These are phyloP conservation scores for Nephrotoma guestfalica DNA, from an alignment of 2,888 invertebrate species.

Conservation along the genomic window DNA sequence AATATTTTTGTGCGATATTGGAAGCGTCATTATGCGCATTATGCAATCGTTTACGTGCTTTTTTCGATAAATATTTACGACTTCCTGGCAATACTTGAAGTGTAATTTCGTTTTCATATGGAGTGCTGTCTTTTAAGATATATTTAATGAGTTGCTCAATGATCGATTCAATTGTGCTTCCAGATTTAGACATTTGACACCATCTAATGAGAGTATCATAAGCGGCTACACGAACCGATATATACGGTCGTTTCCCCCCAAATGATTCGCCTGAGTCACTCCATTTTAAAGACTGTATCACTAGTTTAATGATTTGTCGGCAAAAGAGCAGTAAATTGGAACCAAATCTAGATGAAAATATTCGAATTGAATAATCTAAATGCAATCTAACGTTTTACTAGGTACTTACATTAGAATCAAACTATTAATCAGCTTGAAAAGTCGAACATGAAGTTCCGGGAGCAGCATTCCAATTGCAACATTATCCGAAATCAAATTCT, in stretches of 20 bases:
- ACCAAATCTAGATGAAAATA: neutral
- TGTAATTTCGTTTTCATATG: constrained; percentile 18
- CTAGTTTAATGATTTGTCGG: constrained; percentile 16
- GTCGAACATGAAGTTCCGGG: constrained; percentile 19
- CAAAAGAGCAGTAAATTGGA: constrained; percentile 18
- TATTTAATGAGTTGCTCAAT: constrained; percentile 17
- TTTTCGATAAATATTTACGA: constrained; percentile 23
- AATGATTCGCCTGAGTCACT: constrained; percentile 17
- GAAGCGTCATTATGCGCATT: constrained; percentile 22
- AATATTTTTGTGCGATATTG: constrained; percentile 17
- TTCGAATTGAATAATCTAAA: neutral
- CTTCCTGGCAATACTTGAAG: constrained; percentile 20
- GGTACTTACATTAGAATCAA: constrained; percentile 19
- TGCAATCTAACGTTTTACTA: neutral
- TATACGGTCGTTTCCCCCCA: constrained; percentile 18
- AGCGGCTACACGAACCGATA: constrained; percentile 18
- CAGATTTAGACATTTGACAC: constrained; percentile 19
- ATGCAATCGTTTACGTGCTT: constrained; percentile 21
- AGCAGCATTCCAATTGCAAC: constrained; percentile 19
- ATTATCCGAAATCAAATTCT: constrained; percentile 21
- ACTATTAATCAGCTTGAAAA: constrained; percentile 18
- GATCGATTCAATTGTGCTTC: constrained; percentile 18
- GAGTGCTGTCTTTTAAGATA: constrained; percentile 19
- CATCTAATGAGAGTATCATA: constrained; percentile 19
- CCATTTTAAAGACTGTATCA: constrained; percentile 21